phyloP scores from a whole-genome alignment of 2,888 invertebrate species.

The Acholoe squamosa region DNA sequence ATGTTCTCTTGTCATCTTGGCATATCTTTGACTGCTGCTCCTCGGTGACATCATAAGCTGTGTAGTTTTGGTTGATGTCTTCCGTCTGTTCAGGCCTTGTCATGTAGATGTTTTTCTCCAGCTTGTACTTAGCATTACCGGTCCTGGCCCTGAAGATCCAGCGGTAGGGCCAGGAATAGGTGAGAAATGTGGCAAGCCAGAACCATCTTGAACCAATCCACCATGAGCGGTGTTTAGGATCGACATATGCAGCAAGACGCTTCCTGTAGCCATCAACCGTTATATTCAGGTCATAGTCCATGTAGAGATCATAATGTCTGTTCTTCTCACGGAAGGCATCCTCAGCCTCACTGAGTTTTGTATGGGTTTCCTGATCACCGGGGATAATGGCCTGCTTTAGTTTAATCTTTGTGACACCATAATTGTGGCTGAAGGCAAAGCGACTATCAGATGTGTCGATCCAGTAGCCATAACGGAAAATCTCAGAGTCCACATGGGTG shows the following conservation, averaged over 20 bases:
- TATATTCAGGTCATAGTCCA: not conserved
- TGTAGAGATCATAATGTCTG: not conserved
- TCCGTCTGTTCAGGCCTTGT: not conserved
- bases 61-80: not conserved
- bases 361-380: constrained; percentile 1
- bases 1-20: too few species aligned
- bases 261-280: not conserved
- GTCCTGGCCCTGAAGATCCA: constrained; percentile 25
- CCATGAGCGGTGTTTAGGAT: not conserved
- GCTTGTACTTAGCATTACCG: constrained; percentile 34
- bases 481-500: not conserved
- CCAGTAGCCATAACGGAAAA: not conserved
- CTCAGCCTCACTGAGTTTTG: not conserved
- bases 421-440: not conserved
- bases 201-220: constrained; percentile 25
- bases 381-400: not conserved
- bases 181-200: constrained; percentile 21
- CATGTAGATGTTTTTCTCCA: not conserved
- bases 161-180: constrained; percentile 38
- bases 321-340: constrained; percentile 44
- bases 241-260: constrained; percentile 1
- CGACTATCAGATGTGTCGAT: not conserved
- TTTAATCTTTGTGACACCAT: constrained; percentile 44
- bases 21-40: too few species aligned
- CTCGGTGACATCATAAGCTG: not conserved